phyloP scores from a whole-genome alignment of 1,140 invertebrate species.

The Caenorhabditis briggsae region DNA sequence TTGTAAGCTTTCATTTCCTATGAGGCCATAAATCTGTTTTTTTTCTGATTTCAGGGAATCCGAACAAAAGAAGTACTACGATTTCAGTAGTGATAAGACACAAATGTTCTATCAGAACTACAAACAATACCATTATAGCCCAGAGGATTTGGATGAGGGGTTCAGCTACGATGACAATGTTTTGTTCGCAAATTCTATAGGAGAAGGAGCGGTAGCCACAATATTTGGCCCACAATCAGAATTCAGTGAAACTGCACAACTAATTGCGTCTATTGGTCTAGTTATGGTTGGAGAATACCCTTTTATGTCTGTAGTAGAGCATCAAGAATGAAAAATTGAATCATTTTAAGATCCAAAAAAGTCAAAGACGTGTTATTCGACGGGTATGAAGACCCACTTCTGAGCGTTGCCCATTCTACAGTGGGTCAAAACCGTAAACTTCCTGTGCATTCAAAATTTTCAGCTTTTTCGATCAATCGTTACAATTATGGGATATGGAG shows the following conservation, averaged over 20 bases:
- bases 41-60: neutral
- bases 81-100: conserved; percentile 5
- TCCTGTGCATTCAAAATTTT: neutral
- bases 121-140: conserved; percentile 14
- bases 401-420: conserved; percentile 1
- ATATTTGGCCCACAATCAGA: conserved; percentile 6
- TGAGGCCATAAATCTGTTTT: neutral
- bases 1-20: conserved; percentile 8
- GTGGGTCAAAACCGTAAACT: neutral
- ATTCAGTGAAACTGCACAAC: conserved; percentile 19
- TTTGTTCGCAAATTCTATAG: conserved; percentile 9
- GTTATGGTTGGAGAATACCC: conserved; percentile 6
- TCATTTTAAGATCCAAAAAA: neutral
- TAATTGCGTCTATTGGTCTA: neutral
- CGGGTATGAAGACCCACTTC: conserved; percentile 5
- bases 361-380: conserved; percentile 16
- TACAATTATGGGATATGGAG: neutral
- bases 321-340: neutral
- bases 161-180: conserved; percentile 34
- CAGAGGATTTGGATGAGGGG: neutral
- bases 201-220: conserved; percentile 12
- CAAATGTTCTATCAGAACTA: conserved; percentile 52
- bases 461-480: neutral
- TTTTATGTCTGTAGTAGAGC: neutral
- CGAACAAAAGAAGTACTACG: conserved; percentile 28